Evolutionary conservation across 2,797 vertebrate genomes (phyloP).

Genomic region (Gymnodraco acuticeps): DNA sequence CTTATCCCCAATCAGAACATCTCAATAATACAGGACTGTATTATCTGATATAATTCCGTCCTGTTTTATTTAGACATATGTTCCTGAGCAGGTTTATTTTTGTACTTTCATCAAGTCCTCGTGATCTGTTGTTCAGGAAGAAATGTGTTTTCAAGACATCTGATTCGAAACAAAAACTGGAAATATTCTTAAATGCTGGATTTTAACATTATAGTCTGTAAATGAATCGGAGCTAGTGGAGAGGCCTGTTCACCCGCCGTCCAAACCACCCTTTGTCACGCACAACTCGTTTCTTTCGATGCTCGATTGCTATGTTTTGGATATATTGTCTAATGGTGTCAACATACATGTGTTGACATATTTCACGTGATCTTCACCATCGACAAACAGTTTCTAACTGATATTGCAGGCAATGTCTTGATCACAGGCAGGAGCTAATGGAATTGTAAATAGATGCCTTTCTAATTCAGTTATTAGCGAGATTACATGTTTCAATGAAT

Average conservation of each 20-base stretch:
- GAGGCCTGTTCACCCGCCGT: no score
- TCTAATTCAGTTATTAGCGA: not conserved
- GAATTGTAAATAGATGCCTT: not conserved
- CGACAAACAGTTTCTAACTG: not conserved
- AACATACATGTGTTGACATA: no score
- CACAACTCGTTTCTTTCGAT: not conserved
- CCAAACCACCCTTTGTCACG: not conserved
- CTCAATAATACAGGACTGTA: no score
- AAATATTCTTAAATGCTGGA: not conserved
- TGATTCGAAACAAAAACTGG: not conserved
- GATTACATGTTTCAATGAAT: not conserved
- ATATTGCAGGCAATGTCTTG: constrained; percentile 14
- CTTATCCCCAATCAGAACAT: no score
- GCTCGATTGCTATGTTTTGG: no score
- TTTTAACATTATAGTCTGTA: not conserved
- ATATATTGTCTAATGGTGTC: not conserved
- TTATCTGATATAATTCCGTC: no score
- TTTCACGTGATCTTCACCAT: not conserved
- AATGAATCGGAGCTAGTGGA: not conserved
- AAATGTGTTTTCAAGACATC: not conserved
- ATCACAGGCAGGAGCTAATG: not conserved
- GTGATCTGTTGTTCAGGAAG: not conserved
- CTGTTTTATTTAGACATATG: no score
- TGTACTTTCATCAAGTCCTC: no score
- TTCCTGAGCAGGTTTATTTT: not conserved